Percentiles rank a stretch among this genome's conserved stretches.
Evolutionary conservation across 2,797 vertebrate species (phyloP).

Genomic region (Notolabrus celidotus): DNA sequence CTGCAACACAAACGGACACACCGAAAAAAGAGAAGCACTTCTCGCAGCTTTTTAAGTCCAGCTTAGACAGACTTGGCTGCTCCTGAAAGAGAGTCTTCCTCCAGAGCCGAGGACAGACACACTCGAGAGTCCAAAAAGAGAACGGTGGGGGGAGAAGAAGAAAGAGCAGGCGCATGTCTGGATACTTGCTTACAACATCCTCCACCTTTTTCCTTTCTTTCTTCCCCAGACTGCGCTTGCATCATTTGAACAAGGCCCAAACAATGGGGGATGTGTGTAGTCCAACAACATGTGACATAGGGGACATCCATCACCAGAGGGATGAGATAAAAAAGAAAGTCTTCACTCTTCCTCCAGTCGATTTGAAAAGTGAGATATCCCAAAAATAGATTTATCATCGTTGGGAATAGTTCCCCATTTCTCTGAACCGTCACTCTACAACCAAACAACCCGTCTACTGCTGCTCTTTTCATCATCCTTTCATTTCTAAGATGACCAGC

Average conservation of each 20-base stretch:
- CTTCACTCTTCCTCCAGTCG: slow-evolving; percentile 7
- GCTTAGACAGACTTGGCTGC: slow-evolving; percentile 75
- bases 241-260: slow-evolving; percentile 51
- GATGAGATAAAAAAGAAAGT: slow-evolving; percentile 18
- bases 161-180: slow-evolving; percentile 51
- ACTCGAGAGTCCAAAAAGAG: slow-evolving; percentile 46
- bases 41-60: slow-evolving; percentile 56
- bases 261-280: slow-evolving; percentile 52
- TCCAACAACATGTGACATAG: slow-evolving; percentile 22
- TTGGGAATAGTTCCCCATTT: background rate
- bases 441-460: background rate
- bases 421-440: background rate
- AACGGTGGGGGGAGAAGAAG: background rate
- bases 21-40: slow-evolving; percentile 22
- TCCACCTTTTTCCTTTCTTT: slow-evolving; percentile 65
- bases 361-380: slow-evolving; percentile 19
- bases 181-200: slow-evolving; percentile 66
- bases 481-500: slow-evolving; percentile 16
- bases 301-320: slow-evolving; percentile 39
- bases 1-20: slow-evolving; percentile 41
- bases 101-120: slow-evolving; percentile 51
- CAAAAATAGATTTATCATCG: slow-evolving; percentile 1
- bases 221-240: slow-evolving; percentile 45
- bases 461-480: slow-evolving; percentile 15
- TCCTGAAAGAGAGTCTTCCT: slow-evolving; percentile 64